Conservation (phyloP, 23 tunicate genomes). For the Aplidium turbinatum region DNA sequence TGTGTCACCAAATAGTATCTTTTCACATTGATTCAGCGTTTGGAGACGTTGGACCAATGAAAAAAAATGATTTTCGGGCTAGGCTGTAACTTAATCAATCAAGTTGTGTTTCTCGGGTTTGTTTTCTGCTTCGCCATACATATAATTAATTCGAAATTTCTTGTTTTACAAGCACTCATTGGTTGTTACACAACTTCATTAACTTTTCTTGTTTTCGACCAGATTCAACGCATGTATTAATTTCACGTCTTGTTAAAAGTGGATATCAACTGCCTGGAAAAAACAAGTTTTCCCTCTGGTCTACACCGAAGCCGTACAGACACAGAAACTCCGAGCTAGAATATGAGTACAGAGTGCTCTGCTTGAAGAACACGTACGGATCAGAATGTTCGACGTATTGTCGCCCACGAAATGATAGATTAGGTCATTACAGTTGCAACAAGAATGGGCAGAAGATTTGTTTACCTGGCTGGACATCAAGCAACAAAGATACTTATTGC, state of each 20-base stretch:
- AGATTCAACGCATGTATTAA: background rate
- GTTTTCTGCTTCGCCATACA: too few relatives aligned
- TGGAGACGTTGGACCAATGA: too few relatives aligned
- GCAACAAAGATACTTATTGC: conserved; percentile 8
- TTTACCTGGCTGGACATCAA: conserved; percentile 76
- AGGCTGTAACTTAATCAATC: too few relatives aligned
- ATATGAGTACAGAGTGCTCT: conserved; percentile 62
- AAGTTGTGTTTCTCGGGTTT: too few relatives aligned
- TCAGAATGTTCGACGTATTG: conserved; percentile 65
- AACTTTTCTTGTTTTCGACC: too few relatives aligned
- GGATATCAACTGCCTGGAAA: background rate
- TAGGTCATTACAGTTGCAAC: conserved; percentile 82
- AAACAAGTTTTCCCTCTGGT: conserved; percentile 3
- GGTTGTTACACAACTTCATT: too few relatives aligned
- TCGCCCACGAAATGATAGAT: conserved; percentile 62
- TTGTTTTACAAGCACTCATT: too few relatives aligned
- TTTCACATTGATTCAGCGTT: too few relatives aligned
- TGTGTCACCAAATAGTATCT: too few relatives aligned
- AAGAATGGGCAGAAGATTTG: conserved; percentile 76
- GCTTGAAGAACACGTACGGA: conserved; percentile 57
- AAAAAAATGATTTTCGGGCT: too few relatives aligned
- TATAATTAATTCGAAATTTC: too few relatives aligned
- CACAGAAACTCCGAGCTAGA: conserved; percentile 34
- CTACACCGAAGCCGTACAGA: conserved; percentile 5
- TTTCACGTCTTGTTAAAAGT: conserved; percentile 28